phyloP scores from a whole-genome alignment of 64 coral and sea anemone species.

The Dendrophyllia cribrosa region DNA sequence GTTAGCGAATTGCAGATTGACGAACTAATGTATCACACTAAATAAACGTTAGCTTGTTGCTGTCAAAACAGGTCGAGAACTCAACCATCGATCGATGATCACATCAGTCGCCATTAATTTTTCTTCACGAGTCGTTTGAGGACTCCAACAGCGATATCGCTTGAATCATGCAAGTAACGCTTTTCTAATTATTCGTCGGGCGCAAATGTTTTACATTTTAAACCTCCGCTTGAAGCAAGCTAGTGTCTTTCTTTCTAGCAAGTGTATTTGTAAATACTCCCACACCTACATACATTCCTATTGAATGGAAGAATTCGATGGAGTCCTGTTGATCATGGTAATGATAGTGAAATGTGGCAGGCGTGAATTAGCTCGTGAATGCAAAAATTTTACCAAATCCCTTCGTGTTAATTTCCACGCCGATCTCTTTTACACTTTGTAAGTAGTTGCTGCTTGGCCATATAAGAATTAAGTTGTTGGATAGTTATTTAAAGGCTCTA shows the following conservation, averaged over 20 bases:
- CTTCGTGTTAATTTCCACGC: neutral
- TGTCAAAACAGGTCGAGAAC: neutral
- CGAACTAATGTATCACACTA: neutral
- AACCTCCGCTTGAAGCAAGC: neutral
- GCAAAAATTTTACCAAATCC: neutral
- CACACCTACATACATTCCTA: neutral
- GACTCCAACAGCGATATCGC: neutral
- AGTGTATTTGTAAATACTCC: neutral
- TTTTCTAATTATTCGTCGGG: neutral
- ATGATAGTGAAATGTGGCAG: neutral
- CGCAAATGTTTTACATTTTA: neutral
- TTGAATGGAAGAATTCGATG: neutral
- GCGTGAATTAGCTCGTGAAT: neutral
- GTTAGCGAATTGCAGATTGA: neutral
- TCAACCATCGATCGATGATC: neutral
- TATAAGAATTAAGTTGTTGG: neutral
- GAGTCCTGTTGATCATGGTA: neutral
- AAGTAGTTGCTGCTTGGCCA: neutral
- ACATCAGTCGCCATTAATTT: neutral
- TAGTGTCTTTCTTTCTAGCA: neutral
- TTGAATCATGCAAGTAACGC: constrained; percentile 10
- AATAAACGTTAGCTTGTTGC: neutral
- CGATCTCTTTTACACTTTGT: neutral
- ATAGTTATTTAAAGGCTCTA: neutral
- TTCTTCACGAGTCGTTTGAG: neutral